Evolutionary conservation across 2,113 vertebrate genomes (phyloP).

Genomic region (Stomatorhinus ivindoensis): DNA sequence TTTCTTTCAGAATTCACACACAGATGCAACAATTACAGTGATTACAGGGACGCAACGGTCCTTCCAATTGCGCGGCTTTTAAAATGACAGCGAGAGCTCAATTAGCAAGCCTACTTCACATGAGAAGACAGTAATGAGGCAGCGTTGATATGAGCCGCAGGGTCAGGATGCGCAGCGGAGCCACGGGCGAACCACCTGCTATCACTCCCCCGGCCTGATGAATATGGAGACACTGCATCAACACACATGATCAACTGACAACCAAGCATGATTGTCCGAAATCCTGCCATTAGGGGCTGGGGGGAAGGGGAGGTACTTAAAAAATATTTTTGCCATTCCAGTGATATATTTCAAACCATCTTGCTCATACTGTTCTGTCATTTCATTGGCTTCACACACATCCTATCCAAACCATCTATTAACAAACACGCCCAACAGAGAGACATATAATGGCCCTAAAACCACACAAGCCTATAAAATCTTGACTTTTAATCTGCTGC

Average conservation of each 20-base stretch:
- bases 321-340: background rate
- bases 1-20: constrained; percentile 31
- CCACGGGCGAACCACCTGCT: background rate
- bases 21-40: constrained; percentile 50
- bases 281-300: background rate
- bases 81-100: constrained; percentile 23
- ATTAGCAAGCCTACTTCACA: constrained; percentile 23
- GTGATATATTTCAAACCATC: background rate
- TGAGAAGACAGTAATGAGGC: constrained; percentile 11
- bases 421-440: background rate
- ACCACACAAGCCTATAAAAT: background rate
- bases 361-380: background rate
- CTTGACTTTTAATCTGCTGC: background rate
- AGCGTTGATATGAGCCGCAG: background rate
- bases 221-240: background rate
- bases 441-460: background rate
- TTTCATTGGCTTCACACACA: background rate
- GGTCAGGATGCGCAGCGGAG: background rate
- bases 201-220: background rate
- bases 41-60: constrained; percentile 40
- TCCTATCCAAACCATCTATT: background rate
- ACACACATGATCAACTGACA: background rate
- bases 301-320: background rate
- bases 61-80: constrained; percentile 44
- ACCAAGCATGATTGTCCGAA: background rate